These are phyloP conservation scores for Nephrotoma appendiculata DNA, from an alignment of 2,888 invertebrate genomes.

Conservation along the genomic window DNA sequence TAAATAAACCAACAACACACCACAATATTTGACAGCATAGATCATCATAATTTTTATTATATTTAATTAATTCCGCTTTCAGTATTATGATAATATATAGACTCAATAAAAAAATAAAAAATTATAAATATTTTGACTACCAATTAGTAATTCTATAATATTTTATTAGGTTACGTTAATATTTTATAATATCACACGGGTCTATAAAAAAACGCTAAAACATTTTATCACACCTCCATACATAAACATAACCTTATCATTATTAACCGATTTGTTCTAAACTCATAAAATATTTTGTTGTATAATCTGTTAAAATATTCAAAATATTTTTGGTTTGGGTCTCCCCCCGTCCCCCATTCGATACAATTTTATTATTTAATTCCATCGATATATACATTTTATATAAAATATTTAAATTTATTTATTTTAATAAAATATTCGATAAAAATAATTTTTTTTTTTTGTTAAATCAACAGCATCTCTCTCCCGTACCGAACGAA, in stretches of 20 bases:
- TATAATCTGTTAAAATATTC: background rate
- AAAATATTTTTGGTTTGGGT: background rate
- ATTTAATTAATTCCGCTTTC: background rate
- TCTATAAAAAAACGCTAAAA: background rate
- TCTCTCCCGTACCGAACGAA: background rate
- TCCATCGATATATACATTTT: background rate
- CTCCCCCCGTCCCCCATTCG: background rate
- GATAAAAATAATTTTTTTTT: background rate
- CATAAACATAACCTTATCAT: background rate
- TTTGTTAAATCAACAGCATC: background rate
- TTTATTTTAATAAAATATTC: background rate
- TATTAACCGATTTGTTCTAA: background rate
- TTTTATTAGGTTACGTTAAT: background rate
- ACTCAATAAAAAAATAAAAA: too few species aligned
- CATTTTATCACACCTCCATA: background rate
- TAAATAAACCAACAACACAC: background rate
- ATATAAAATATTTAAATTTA: background rate
- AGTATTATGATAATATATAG: background rate
- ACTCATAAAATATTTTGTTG: background rate
- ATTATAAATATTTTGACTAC: background rate
- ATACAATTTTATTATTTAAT: background rate
- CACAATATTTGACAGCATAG: background rate
- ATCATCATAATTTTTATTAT: background rate
- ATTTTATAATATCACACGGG: background rate
- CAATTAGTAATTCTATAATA: background rate